phyloP scores from a whole-genome alignment of 2,888 invertebrate genomes.

The Stratiomys singularior region DNA sequence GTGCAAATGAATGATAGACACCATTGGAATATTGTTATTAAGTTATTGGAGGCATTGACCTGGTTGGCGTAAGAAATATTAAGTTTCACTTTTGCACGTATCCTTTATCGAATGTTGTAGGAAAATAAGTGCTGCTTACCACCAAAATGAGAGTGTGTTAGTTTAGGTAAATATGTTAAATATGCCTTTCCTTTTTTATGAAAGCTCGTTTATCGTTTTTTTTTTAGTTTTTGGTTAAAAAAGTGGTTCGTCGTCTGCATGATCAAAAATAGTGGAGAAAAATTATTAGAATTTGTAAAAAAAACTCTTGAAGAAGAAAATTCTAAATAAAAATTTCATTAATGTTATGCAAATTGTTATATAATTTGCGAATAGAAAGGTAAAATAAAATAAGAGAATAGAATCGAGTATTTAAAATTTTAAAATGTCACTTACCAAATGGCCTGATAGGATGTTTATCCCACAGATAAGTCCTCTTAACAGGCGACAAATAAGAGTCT shows the following conservation, averaged over 20 bases:
- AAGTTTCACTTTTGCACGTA: background rate
- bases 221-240: constrained; percentile 8
- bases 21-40: background rate
- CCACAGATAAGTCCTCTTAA: constrained; percentile 92
- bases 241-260: constrained; percentile 24
- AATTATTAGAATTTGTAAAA: background rate
- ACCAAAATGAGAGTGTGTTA: constrained; percentile 15
- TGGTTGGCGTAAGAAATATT: background rate
- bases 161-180: constrained; percentile 18
- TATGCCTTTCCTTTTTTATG: constrained; percentile 15
- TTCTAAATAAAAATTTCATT: background rate
- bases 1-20: background rate
- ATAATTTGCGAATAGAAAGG: too few relatives aligned
- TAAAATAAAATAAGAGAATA: background rate
- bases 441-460: constrained; percentile 90
- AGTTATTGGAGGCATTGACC: background rate
- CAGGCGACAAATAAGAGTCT: constrained; percentile 89
- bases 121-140: constrained; percentile 13
- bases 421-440: constrained; percentile 76
- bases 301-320: background rate
- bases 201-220: constrained; percentile 19
- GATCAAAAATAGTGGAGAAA: background rate
- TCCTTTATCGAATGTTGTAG: background rate
- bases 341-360: background rate
- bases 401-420: background rate